A percentile compares a stretch with the other conserved stretches of the same genome.
Conservation (phyloP, 2,888 invertebrate genomes). For the Spodoptera exigua region DNA sequence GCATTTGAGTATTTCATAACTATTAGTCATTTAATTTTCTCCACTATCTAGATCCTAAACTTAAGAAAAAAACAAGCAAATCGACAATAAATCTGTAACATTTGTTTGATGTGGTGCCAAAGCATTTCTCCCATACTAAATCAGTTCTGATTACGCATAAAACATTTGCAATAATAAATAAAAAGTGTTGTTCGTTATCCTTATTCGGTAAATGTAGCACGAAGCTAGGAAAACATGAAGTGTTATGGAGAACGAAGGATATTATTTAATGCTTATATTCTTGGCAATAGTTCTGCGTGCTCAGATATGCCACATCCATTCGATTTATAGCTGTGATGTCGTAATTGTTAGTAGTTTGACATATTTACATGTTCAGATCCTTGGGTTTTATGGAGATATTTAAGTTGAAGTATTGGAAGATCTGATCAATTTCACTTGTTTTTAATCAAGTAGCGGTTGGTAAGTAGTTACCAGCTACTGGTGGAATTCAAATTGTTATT, state of each 20-base stretch:
- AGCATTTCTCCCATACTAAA: slow-evolving; percentile 2
- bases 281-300: slow-evolving; percentile 35
- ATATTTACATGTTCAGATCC: slow-evolving; percentile 1
- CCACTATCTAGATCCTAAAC: not conserved
- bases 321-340: slow-evolving; percentile 42
- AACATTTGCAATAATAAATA: slow-evolving; percentile 31
- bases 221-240: slow-evolving; percentile 27
- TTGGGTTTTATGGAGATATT: too few relatives aligned
- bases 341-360: slow-evolving; percentile 45
- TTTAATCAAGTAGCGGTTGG: too few relatives aligned
- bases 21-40: too few relatives aligned
- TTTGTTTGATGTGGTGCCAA: slow-evolving; percentile 5
- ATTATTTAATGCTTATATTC: slow-evolving; percentile 37
- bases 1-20: too few relatives aligned
- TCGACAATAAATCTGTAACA: not conserved
- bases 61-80: not conserved
- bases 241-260: slow-evolving; percentile 22
- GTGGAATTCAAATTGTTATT: too few relatives aligned
- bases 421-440: too few relatives aligned
- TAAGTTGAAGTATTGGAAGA: too few relatives aligned
- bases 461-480: too few relatives aligned
- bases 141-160: slow-evolving; percentile 12
- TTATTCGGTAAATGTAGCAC: slow-evolving; percentile 36
- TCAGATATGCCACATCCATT: slow-evolving; percentile 8
- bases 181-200: slow-evolving; percentile 29